Evolutionary conservation across 2,797 vertebrate species (phyloP).

Genomic region (Okamejei kenojei): DNA sequence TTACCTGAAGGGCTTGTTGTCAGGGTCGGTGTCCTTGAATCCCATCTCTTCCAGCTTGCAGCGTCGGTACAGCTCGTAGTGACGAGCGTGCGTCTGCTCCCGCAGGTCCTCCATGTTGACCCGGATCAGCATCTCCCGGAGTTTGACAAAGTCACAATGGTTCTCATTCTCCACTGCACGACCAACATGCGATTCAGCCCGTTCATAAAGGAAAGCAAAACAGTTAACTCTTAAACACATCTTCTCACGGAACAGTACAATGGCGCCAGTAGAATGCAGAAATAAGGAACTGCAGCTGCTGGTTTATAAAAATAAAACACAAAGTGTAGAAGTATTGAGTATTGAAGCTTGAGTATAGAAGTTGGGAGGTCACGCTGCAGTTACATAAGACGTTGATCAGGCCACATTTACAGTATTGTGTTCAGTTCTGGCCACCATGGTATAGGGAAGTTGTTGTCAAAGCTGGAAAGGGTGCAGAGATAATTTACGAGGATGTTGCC

Average conservation of each 20-base stretch:
- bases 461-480: too few relatives aligned
- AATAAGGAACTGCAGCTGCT: too few relatives aligned
- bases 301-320: too few relatives aligned
- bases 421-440: too few relatives aligned
- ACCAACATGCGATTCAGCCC: not conserved
- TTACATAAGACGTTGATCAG: too few relatives aligned
- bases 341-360: too few relatives aligned
- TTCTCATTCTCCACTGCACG: constrained; percentile 88
- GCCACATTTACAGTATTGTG: too few relatives aligned
- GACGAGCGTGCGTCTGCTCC: constrained; percentile 91
- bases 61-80: constrained; percentile 93
- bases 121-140: constrained; percentile 93
- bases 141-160: constrained; percentile 95
- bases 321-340: too few relatives aligned
- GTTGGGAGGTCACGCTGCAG: too few relatives aligned
- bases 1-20: constrained; percentile 97
- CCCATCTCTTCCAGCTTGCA: constrained; percentile 99
- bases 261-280: too few relatives aligned
- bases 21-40: constrained; percentile 94
- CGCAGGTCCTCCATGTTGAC: constrained; percentile 98
- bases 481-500: too few relatives aligned
- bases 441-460: too few relatives aligned
- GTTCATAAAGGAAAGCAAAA: constrained; percentile 35
- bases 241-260: not conserved
- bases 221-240: constrained; percentile 1